A percentile compares a stretch with the other conserved stretches of the same genome.
phyloP scores from a whole-genome alignment of 2,797 vertebrate genomes.

The Channa striata region DNA sequence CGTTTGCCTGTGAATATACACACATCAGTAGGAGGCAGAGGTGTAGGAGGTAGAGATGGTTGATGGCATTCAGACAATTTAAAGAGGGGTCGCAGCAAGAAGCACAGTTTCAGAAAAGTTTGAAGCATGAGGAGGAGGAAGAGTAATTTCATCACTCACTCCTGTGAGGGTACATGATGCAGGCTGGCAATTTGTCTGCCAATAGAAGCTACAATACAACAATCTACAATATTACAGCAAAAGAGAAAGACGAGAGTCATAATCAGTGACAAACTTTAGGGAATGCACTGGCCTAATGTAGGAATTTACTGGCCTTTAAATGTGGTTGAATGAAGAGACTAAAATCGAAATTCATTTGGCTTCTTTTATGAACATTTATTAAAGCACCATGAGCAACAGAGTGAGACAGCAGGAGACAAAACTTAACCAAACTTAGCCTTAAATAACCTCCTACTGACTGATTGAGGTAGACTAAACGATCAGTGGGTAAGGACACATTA shows the following conservation, averaged over 20 bases:
- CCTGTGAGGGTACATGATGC: constrained; percentile 32
- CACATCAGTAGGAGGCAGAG: constrained; percentile 69
- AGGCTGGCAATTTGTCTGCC: constrained; percentile 28
- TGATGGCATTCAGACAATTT: constrained; percentile 73
- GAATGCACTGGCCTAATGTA: neutral
- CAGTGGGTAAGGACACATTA: neutral
- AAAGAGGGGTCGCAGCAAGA: constrained; percentile 60
- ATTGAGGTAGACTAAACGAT: neutral
- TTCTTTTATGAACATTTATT: neutral
- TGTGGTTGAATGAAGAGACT: neutral
- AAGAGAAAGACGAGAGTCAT: constrained; percentile 12
- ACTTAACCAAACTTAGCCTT: neutral
- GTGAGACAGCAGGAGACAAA: neutral
- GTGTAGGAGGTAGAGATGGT: constrained; percentile 74
- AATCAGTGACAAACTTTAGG: neutral
- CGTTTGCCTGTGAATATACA: too few species aligned
- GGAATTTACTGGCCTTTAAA: constrained; percentile 4
- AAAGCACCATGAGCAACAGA: neutral
- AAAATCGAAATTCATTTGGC: neutral
- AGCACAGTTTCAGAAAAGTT: constrained; percentile 59
- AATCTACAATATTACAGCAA: constrained; percentile 3
- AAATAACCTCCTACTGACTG: neutral
- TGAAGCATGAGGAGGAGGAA: constrained; percentile 59
- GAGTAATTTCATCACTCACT: constrained; percentile 56
- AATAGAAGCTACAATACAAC: constrained; percentile 6